Percentiles rank a stretch among this genome's conserved stretches.
These are phyloP conservation scores for Gasteruption jaculator DNA, from an alignment of 2,888 invertebrate species.

Conservation along the genomic window DNA sequence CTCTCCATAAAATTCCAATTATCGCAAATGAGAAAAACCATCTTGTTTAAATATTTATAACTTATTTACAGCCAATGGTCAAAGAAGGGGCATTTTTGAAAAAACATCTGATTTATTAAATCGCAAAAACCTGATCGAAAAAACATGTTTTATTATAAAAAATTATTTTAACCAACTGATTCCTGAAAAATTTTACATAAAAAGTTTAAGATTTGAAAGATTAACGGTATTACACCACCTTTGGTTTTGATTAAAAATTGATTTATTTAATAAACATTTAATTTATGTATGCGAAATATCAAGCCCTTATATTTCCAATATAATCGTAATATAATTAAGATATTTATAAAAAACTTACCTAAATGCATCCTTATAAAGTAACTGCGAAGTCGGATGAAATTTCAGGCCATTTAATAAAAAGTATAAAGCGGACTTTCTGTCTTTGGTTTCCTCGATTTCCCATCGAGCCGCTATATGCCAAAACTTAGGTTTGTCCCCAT, in stretches of 20 bases:
- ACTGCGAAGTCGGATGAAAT: slow-evolving; percentile 65
- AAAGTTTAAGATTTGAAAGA: no score
- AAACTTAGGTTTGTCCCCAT: slow-evolving; percentile 68
- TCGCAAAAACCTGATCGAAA: no score
- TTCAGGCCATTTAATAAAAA: slow-evolving; percentile 73
- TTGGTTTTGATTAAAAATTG: slow-evolving; percentile 1
- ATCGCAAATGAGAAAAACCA: no score
- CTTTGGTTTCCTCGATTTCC: slow-evolving; percentile 68
- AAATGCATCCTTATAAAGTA: slow-evolving; percentile 69
- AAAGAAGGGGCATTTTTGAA: no score
- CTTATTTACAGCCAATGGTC: no score
- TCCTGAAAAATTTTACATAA: no score
- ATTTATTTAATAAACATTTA: slow-evolving; percentile 1
- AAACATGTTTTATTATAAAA: no score
- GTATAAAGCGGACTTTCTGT: slow-evolving; percentile 65
- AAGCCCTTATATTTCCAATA: background rate
- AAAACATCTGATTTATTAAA: no score
- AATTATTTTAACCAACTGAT: no score
- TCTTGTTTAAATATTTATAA: no score
- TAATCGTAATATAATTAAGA: background rate
- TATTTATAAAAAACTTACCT: slow-evolving; percentile 41
- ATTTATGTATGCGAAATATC: background rate
- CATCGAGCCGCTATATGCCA: slow-evolving; percentile 79
- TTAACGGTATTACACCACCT: no score
- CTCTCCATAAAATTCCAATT: no score